A percentile compares a stretch with the other conserved stretches of the same genome.
Evolutionary conservation across 2,797 vertebrate species (phyloP).

Genomic region (Gymnopithys bicolor): DNA sequence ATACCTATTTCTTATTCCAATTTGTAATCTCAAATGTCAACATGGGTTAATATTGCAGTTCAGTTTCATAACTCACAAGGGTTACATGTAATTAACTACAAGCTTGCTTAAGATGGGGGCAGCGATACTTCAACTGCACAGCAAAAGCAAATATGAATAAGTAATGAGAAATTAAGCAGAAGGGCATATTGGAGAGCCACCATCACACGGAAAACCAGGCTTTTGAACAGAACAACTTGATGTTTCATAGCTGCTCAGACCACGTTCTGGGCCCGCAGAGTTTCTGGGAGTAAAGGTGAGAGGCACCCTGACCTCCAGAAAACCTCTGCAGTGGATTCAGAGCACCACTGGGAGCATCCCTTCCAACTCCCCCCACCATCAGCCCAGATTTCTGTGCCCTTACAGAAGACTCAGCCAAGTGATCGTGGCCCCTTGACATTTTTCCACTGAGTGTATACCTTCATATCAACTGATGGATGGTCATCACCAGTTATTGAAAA

Average conservation of each 20-base stretch:
- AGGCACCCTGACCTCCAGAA: background rate
- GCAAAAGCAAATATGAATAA: background rate
- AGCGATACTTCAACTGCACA: background rate
- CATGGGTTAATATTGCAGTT: background rate
- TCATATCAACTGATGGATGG: accelerated
- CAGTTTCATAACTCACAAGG: background rate
- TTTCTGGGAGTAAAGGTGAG: background rate
- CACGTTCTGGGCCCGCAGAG: too few species aligned
- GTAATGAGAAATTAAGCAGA: background rate
- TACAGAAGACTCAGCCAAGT: background rate
- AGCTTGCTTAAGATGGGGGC: background rate
- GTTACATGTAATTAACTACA: background rate
- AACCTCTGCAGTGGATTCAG: background rate
- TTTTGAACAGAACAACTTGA: background rate
- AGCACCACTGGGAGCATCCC: background rate
- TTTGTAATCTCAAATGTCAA: background rate
- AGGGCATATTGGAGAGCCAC: background rate
- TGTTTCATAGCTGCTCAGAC: background rate
- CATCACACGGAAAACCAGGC: background rate
- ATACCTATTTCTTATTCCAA: background rate
- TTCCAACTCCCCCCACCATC: background rate
- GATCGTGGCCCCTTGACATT: background rate
- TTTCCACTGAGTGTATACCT: background rate
- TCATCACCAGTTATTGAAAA: background rate
- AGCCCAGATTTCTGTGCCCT: background rate